Evolutionary conservation across 2,888 invertebrate genomes (phyloP).

Genomic region (Trachelus tabidus): DNA sequence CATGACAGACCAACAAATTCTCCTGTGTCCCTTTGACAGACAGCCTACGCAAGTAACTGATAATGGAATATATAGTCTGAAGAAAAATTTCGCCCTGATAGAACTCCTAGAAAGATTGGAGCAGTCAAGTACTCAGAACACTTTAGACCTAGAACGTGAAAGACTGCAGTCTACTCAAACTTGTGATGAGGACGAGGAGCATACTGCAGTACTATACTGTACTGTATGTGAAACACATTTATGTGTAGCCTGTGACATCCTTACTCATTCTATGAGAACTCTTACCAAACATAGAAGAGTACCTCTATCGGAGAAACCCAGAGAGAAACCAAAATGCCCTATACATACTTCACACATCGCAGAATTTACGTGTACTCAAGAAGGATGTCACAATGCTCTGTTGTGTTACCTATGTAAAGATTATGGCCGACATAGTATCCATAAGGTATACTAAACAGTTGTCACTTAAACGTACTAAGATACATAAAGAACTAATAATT

Average conservation of each 20-base stretch:
- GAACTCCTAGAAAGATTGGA: conserved; percentile 70
- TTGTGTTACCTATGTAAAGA: conserved; percentile 73
- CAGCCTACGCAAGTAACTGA: conserved; percentile 68
- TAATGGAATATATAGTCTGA: conserved; percentile 67
- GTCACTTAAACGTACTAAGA: neutral
- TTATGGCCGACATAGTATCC: conserved; percentile 70
- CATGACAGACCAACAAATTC: conserved; percentile 41
- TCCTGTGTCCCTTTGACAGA: conserved; percentile 71
- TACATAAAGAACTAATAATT: conserved; percentile 21
- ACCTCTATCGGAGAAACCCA: conserved; percentile 70
- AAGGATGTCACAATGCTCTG: conserved; percentile 68
- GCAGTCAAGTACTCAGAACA: conserved; percentile 54
- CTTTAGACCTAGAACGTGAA: conserved; percentile 54
- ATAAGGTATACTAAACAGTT: conserved; percentile 62
- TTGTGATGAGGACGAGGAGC: conserved; percentile 71
- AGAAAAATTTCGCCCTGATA: conserved; percentile 72
- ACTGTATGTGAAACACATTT: conserved; percentile 70
- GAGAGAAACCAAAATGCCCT: conserved; percentile 69
- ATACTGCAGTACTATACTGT: conserved; percentile 70
- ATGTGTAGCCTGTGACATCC: conserved; percentile 69
- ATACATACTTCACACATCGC: conserved; percentile 69
- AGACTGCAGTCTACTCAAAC: conserved; percentile 47
- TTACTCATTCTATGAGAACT: conserved; percentile 69
- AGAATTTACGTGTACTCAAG: conserved; percentile 70
- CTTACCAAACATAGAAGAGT: conserved; percentile 68